phyloP scores from a whole-genome alignment of 2,797 vertebrate genomes.

The Phataginus tetradactyla region DNA sequence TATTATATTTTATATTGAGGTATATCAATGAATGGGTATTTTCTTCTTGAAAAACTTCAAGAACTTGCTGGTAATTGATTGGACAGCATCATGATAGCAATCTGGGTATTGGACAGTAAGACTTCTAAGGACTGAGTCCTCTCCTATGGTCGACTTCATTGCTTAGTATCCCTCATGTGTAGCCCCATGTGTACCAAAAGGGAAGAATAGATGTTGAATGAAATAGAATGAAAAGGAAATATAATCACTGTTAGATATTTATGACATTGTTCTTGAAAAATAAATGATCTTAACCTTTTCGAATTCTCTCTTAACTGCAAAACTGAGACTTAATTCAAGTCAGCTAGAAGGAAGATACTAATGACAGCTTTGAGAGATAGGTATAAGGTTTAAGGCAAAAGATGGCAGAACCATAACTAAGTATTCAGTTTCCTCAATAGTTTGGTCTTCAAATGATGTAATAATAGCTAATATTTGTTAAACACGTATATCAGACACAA shows the following conservation, averaged over 20 bases:
- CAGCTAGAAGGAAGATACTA: constrained; percentile 50
- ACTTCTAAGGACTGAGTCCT: not conserved
- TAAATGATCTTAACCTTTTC: constrained; percentile 8
- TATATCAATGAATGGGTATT: not conserved
- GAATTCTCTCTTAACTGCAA: constrained; percentile 52
- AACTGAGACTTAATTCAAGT: constrained; percentile 37
- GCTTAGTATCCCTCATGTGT: not conserved
- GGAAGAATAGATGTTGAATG: not conserved
- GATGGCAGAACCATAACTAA: constrained; percentile 40
- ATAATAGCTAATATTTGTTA: constrained; percentile 27
- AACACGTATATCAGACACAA: not conserved
- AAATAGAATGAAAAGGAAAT: constrained; percentile 35
- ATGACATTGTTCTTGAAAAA: constrained; percentile 36
- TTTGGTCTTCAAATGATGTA: constrained; percentile 31
- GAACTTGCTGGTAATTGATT: not conserved
- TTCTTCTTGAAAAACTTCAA: constrained; percentile 28
- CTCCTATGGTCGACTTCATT: not conserved
- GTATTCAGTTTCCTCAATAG: not conserved
- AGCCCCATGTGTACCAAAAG: not conserved
- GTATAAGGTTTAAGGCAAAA: constrained; percentile 29
- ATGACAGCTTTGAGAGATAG: constrained; percentile 39
- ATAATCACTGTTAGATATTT: not conserved
- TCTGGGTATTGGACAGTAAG: not conserved
- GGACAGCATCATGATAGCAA: not conserved
- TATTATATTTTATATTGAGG: too few relatives aligned